Evolutionary conservation across 2,797 vertebrate species (phyloP).

Genomic region (Eulemur mongoz): DNA sequence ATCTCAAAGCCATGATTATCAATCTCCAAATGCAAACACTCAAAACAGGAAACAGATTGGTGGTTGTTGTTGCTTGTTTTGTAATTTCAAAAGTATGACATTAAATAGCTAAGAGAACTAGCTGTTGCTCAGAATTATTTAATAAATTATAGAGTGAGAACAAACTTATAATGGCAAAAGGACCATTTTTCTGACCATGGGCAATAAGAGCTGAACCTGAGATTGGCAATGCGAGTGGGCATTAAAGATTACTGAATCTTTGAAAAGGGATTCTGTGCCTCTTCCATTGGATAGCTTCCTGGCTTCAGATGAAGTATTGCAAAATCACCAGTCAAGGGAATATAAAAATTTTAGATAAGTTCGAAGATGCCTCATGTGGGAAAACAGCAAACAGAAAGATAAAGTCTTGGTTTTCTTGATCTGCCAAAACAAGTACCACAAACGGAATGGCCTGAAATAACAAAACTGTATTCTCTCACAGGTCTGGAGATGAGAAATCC

Average conservation of each 20-base stretch:
- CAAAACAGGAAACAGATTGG: background rate
- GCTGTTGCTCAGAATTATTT: background rate
- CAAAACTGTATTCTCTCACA: no score
- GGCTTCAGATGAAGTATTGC: background rate
- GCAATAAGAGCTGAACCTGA: background rate
- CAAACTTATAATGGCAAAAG: background rate
- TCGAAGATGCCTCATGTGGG: no score
- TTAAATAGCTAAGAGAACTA: background rate
- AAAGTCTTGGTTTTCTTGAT: background rate
- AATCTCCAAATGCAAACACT: background rate
- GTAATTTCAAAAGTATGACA: background rate
- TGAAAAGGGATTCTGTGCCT: background rate
- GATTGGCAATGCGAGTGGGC: background rate
- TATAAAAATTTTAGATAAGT: background rate
- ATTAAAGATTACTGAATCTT: background rate
- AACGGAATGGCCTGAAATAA: no score
- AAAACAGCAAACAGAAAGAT: background rate
- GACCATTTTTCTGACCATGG: background rate
- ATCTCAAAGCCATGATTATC: background rate
- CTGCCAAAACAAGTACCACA: no score
- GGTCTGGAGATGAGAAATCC: no score
- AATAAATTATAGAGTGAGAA: background rate
- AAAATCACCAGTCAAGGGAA: background rate
- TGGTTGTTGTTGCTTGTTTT: background rate
- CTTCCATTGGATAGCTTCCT: background rate